These are phyloP conservation scores for Neolamprologus sp. DNA, from an alignment of 2,113 vertebrate species.

Conservation along the genomic window DNA sequence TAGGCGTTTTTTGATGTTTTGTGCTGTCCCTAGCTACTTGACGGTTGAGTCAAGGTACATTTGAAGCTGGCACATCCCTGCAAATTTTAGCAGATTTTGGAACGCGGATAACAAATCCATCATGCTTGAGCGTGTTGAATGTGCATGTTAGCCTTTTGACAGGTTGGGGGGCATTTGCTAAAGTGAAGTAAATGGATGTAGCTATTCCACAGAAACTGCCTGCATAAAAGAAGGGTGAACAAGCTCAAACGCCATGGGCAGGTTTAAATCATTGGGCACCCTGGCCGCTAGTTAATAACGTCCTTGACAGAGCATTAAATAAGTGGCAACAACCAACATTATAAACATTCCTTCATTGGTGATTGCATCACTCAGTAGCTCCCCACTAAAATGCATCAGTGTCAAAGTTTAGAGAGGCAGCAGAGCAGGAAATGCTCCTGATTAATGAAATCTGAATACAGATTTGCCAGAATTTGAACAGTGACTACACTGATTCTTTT, in stretches of 20 bases:
- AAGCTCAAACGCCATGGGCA: background rate
- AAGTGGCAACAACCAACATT: background rate
- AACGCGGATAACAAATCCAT: background rate
- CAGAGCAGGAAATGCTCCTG: conserved; percentile 45
- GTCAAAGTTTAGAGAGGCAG: background rate
- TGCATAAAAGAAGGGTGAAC: background rate
- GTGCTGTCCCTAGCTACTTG: background rate
- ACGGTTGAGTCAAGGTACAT: background rate
- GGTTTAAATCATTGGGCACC: conserved; percentile 1
- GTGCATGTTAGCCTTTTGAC: background rate
- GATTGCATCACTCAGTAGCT: background rate
- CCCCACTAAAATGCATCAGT: background rate
- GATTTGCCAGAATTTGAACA: background rate
- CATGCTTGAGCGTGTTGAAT: background rate
- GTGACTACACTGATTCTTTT: background rate
- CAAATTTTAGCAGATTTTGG: background rate
- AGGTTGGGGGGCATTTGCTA: background rate
- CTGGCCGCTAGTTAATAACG: background rate
- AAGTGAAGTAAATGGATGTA: background rate
- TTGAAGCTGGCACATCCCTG: background rate
- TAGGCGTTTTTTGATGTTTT: background rate
- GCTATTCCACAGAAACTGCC: background rate
- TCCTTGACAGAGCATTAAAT: background rate
- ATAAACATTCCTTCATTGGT: background rate
- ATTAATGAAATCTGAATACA: conserved; percentile 34